Conservation (phyloP, 1,140 invertebrate species). For the Achroia grisella region DNA sequence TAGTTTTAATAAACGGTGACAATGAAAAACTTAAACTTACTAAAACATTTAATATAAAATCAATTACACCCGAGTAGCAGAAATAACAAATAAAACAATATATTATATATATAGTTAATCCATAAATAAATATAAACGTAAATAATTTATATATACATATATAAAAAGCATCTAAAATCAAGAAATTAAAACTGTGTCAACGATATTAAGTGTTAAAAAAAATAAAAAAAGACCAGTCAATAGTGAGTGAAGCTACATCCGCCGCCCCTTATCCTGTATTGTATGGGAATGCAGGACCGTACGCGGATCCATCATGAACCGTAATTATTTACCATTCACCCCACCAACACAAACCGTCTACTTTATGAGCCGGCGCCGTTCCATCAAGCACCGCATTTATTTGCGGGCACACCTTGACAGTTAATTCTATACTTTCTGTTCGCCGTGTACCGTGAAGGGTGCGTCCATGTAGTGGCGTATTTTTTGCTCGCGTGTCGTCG, state of each 20-base stretch:
- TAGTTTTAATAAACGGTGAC: too few species aligned
- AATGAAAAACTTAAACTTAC: too few species aligned
- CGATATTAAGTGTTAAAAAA: too few species aligned
- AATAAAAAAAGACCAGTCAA: conserved; percentile 6
- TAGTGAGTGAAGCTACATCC: conserved; percentile 51
- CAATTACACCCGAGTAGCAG: too few species aligned
- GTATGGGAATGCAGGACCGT: conserved; percentile 52
- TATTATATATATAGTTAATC: too few species aligned
- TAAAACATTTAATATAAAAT: too few species aligned
- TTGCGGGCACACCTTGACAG: conserved; percentile 14
- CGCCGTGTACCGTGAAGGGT: conserved; percentile 41
- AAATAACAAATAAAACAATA: too few species aligned
- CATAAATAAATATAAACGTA: too few species aligned
- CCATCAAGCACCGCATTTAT: conserved; percentile 39
- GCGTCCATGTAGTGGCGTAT: conserved; percentile 29
- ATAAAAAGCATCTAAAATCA: too few species aligned
- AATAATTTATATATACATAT: too few species aligned
- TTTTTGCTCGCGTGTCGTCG: conserved; percentile 33
- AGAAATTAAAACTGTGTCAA: too few species aligned
- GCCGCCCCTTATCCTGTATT: conserved; percentile 39
- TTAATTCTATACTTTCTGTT: conserved; percentile 34
- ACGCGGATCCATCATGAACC: conserved; percentile 35
- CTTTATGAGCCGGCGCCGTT: conserved; percentile 39
- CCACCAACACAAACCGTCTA: conserved; percentile 24
- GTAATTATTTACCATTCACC: conserved; percentile 14